Conservation (phyloP, 2,888 invertebrate species). For the Amphiduros pacificus region DNA sequence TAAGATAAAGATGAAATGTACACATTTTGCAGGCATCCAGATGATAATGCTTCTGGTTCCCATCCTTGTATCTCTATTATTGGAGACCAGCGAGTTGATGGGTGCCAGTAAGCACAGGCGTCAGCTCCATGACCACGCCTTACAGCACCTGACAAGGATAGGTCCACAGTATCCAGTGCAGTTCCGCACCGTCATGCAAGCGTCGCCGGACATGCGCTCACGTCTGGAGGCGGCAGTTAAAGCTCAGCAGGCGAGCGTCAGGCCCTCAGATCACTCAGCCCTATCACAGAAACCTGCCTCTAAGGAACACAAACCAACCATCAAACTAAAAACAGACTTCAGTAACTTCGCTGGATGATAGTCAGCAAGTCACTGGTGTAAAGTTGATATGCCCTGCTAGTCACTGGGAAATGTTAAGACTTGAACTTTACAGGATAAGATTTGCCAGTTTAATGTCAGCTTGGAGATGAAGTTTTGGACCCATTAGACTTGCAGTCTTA, state of each 20-base stretch:
- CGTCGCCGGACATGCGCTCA: conserved; percentile 76
- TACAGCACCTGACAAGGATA: conserved; percentile 86
- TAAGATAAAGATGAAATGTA: no score
- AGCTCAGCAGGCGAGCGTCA: conserved; percentile 66
- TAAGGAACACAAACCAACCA: conserved; percentile 64
- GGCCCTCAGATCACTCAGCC: conserved; percentile 12
- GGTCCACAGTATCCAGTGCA: conserved; percentile 93
- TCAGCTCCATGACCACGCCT: conserved; percentile 80
- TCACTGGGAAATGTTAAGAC: no score
- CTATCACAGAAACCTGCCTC: neutral
- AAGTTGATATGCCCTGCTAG: no score
- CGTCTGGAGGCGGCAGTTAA: conserved; percentile 86
- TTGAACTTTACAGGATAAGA: no score
- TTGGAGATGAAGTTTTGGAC: no score
- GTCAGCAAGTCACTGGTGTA: no score
- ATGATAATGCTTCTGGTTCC: conserved; percentile 88
- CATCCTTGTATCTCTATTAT: conserved; percentile 81
- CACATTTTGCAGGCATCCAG: conserved; percentile 73
- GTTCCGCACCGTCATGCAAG: conserved; percentile 87
- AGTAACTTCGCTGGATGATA: conserved; percentile 72
- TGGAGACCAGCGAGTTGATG: conserved; percentile 63
- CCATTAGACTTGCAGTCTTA: no score
- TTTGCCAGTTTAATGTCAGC: no score
- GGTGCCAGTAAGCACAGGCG: conserved; percentile 46
- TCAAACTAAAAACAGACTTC: conserved; percentile 92